Evolutionary conservation across 1,140 invertebrate species (phyloP).

Genomic region (Hormaphis cornu): DNA sequence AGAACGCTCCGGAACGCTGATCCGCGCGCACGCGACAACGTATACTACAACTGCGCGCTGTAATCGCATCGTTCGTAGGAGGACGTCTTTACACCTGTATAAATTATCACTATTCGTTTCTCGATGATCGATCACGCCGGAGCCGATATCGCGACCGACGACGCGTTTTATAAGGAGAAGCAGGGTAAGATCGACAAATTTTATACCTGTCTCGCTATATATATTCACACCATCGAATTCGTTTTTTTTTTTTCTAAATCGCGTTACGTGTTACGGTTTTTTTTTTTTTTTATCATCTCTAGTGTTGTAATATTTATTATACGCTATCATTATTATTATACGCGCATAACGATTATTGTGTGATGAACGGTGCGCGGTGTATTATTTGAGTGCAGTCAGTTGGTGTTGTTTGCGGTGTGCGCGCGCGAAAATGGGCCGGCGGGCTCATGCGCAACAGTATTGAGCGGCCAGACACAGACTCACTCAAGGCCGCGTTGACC

Average conservation of each 20-base stretch:
- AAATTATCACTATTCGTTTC: no score
- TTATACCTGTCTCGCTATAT: no score
- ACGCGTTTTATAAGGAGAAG: neutral
- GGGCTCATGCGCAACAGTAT: conserved; percentile 31
- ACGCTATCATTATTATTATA: neutral
- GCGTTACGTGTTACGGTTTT: neutral
- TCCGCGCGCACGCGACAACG: no score
- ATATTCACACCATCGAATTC: neutral
- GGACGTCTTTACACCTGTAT: no score
- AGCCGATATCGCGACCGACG: neutral
- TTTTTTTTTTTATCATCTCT: no score
- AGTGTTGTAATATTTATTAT: no score
- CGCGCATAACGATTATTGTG: neutral
- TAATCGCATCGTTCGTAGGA: no score
- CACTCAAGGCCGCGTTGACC: conserved; percentile 32
- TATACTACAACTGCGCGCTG: no score
- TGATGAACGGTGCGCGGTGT: neutral
- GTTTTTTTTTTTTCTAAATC: neutral
- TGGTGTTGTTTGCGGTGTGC: neutral
- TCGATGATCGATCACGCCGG: neutral
- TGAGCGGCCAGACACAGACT: conserved; percentile 32
- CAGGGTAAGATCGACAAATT: conserved; percentile 9
- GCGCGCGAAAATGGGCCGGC: conserved; percentile 23
- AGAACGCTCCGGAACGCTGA: no score
- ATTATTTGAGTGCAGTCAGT: neutral